Percentiles rank a stretch among this genome's conserved stretches.
Conservation (phyloP, 2,113 vertebrate species). For the Dicerorhinus sumatrensis region DNA sequence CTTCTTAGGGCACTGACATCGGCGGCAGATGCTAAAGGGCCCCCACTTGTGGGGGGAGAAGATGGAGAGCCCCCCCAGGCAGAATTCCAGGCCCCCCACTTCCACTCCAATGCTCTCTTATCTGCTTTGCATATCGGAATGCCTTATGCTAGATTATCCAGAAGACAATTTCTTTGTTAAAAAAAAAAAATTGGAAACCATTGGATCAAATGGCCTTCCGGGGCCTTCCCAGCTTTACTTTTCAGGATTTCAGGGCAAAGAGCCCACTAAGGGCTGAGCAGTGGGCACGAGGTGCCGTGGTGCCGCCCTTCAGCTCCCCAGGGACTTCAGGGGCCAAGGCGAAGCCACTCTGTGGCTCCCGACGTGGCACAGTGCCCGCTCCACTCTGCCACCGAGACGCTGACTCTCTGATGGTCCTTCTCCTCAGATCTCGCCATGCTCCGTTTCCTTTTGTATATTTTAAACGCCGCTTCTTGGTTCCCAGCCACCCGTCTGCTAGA, state of each 20-base stretch:
- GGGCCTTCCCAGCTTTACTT: neutral
- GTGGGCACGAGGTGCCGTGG: rapidly evolving
- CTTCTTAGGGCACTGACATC: rapidly evolving
- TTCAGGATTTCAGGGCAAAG: neutral
- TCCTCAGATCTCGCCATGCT: neutral
- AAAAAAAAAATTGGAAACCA: neutral
- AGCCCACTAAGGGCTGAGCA: neutral
- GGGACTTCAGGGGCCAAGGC: neutral
- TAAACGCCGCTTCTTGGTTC: slow-evolving; percentile 2
- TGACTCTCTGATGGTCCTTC: rapidly evolving
- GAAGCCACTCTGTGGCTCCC: neutral
- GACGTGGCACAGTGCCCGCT: rapidly evolving
- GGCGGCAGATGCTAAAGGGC: neutral
- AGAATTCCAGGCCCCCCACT: neutral
- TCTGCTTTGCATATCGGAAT: neutral
- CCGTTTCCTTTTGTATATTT: neutral
- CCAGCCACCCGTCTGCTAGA: neutral
- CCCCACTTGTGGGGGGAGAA: neutral
- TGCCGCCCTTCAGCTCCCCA: rapidly evolving
- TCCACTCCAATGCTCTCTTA: neutral
- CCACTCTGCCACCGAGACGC: rapidly evolving
- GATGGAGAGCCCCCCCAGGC: neutral
- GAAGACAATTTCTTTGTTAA: neutral
- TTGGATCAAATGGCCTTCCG: neutral
- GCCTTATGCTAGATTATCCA: neutral